Evolutionary conservation across 64 coral and sea anemone species (phyloP), one percentile per base, ranked within the genome.

Genomic region (Porites australiensis): DNA sequence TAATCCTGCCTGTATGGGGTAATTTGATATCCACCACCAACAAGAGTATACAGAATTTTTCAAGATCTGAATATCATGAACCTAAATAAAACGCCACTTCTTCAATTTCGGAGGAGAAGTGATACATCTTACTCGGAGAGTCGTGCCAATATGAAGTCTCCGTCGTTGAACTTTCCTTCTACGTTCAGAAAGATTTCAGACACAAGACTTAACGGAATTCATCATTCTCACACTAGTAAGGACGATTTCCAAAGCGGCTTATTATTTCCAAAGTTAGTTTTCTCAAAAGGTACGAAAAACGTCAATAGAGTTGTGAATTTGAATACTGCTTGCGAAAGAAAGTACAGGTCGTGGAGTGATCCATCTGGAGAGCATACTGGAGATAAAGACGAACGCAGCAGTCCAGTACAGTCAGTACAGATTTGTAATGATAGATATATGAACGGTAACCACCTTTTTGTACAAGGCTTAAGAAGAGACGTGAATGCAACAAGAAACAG

Each of bases 251-350:
- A 82, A 48, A n/a, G 79, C 5, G 8, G 79, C 23, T 51, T 63
- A 53, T 50, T 45, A 68, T 84, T 84, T 84, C 81, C 81, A 65
- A 84, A 52, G 61, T 45, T 84, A 43, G 81, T 84, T 20, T 53
- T 51, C 16, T 11, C 44, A 2, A 84, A 68, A 4, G 44, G 45
- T 20, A 4, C 37, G 46, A 68, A 19, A 68, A 49, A 16, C 16
- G 5, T 3, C 22, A 68, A 21, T 13, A 11, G 47, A 16, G 63
- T 84, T 18, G 47, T 84, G 2, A 68, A 3, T 13, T 21, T 68
- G 16, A 46, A 67, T 11, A 51, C 44, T 14, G 15, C 4, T 10
- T 51, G 81, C 20, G 81, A 69, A 63, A 84, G 63, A 68, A 84
- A 84, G 22, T 84, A 84, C 46, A 51, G 61, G 63, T 61, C 77